A percentile compares a stretch with the other conserved stretches of the same genome.
These are phyloP conservation scores for Tetropium fuscum DNA, from an alignment of 2,888 invertebrate species.

Conservation along the genomic window DNA sequence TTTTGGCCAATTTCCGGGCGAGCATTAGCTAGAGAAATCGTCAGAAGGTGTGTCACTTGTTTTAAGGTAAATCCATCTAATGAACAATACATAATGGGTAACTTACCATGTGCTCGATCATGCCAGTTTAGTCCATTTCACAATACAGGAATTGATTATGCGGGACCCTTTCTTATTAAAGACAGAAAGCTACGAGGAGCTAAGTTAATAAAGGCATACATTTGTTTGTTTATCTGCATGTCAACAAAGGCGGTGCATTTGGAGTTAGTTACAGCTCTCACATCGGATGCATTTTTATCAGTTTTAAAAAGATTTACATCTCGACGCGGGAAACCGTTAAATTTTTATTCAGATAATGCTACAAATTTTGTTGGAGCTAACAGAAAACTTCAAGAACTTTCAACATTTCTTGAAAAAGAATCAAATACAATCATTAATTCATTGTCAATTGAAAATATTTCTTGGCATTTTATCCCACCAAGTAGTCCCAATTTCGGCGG, in stretches of 20 bases:
- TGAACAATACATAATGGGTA: slow-evolving; percentile 37
- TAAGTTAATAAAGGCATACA: slow-evolving; percentile 35
- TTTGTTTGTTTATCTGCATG: slow-evolving; percentile 44
- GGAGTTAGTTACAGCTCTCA: slow-evolving; percentile 41
- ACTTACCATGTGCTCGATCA: slow-evolving; percentile 34
- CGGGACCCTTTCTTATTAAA: slow-evolving; percentile 39
- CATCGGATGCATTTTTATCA: slow-evolving; percentile 37
- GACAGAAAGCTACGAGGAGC: slow-evolving; percentile 26
- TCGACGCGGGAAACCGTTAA: slow-evolving; percentile 29
- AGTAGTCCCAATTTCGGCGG: slow-evolving; percentile 1
- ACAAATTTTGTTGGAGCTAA: slow-evolving; percentile 37
- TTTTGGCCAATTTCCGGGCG: slow-evolving; percentile 39
- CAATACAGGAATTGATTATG: slow-evolving; percentile 40
- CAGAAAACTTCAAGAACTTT: slow-evolving; percentile 18
- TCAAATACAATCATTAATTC: background rate
- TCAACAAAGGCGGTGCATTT: slow-evolving; percentile 42
- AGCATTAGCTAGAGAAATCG: slow-evolving; percentile 31
- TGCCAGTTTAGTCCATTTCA: slow-evolving; percentile 33
- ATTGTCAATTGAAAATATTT: background rate
- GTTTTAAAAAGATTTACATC: slow-evolving; percentile 36
- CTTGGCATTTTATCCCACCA: slow-evolving; percentile 7
- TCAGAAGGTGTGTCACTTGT: slow-evolving; percentile 38
- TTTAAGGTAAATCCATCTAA: slow-evolving; percentile 36
- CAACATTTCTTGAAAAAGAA: background rate
- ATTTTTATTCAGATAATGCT: slow-evolving; percentile 36